These are phyloP conservation scores for Pitangus sulphuratus DNA, from an alignment of 2,797 vertebrate species.

Conservation along the genomic window DNA sequence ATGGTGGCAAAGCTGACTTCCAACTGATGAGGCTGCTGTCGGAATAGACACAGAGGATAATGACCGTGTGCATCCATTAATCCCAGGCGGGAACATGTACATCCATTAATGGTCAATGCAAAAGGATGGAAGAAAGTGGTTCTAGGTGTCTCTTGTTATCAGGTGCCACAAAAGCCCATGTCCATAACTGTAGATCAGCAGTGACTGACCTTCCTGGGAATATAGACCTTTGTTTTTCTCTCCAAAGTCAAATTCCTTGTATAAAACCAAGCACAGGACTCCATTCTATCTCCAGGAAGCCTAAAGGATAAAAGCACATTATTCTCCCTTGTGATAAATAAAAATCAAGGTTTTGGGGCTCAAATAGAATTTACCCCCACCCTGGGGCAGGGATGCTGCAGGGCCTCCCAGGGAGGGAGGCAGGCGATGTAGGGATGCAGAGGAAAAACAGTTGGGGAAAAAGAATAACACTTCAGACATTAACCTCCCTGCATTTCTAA, in stretches of 20 bases:
- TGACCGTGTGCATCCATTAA: neutral
- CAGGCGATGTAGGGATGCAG: neutral
- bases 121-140: neutral
- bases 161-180: neutral
- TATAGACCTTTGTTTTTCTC: accelerated
- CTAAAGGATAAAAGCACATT: neutral
- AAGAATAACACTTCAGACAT: neutral
- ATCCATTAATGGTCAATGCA: neutral
- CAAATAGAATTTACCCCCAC: neutral
- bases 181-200: neutral
- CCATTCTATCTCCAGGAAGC: neutral
- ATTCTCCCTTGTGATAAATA: neutral
- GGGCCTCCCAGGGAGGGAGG: neutral
- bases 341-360: neutral
- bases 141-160: neutral
- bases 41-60: neutral
- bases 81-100: neutral
- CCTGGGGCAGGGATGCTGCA: accelerated
- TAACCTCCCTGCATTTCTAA: neutral
- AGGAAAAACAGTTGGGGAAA: neutral
- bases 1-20: neutral
- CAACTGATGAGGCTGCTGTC: neutral
- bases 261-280: neutral
- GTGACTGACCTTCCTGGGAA: neutral
- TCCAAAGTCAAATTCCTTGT: neutral